phyloP scores from a whole-genome alignment of 2,888 invertebrate genomes.

The Aleiodes testaceus region DNA sequence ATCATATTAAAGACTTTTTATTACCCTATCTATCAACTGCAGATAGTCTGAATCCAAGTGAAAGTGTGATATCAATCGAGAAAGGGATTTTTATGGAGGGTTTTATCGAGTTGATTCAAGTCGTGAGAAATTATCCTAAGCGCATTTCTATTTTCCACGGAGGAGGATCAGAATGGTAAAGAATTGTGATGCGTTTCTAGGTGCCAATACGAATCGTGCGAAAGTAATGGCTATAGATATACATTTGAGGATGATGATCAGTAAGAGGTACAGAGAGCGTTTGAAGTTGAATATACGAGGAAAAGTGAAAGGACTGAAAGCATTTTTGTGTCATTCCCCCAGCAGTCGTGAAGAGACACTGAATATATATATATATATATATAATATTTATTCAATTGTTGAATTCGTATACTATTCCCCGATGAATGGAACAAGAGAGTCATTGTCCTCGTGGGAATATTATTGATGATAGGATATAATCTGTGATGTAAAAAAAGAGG shows the following conservation, averaged over 20 bases:
- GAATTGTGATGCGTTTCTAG: constrained; percentile 46
- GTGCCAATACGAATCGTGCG: constrained; percentile 57
- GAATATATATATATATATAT: too few relatives aligned
- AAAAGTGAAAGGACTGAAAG: constrained; percentile 28
- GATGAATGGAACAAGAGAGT: constrained; percentile 19
- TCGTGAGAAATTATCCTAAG: not conserved
- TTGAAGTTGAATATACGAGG: not conserved
- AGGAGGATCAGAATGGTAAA: constrained; percentile 37
- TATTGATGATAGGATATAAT: constrained; percentile 30
- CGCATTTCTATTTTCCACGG: not conserved
- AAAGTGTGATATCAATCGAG: not conserved
- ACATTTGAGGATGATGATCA: constrained; percentile 2
- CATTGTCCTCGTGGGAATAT: constrained; percentile 45
- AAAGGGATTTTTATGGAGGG: not conserved
- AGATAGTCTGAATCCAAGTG: not conserved
- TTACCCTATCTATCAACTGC: too few relatives aligned
- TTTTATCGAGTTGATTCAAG: not conserved
- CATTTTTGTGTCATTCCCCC: not conserved
- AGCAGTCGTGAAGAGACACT: not conserved
- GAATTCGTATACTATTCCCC: not conserved
- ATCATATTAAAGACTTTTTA: too few relatives aligned
- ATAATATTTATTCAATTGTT: too few relatives aligned
- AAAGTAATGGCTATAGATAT: constrained; percentile 42
- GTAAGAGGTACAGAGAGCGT: not conserved
- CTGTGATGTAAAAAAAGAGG: not conserved